Evolutionary conservation across 2,113 vertebrate species (phyloP), one percentile per base, ranked within the genome.

Genomic region (Campylomormyrus numenius): DNA sequence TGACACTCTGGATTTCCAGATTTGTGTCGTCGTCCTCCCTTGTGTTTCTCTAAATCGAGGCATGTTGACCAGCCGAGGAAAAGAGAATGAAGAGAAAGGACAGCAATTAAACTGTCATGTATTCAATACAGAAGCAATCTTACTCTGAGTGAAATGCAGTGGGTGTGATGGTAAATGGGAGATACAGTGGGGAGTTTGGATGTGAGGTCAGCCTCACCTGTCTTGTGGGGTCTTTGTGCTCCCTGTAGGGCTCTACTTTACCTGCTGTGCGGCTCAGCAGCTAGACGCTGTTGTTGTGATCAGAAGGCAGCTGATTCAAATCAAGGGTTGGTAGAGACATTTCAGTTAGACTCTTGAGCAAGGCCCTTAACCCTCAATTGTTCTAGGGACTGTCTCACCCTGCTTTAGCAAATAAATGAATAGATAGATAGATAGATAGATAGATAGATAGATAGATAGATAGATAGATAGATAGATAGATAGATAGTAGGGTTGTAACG

Each of bases 1-100:
- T 91, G 92, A 92, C 66, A 91, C 92, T 94, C 92, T 92, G 94
- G 93, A 91, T 91, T 94, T 92, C 31, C 46, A 93, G 91, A 87
- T 90, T 86, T 86, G 93, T 92, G 74, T 58, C 35, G 53, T 56
- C 39, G 56, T 39, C 39, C 9, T 39, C 49, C 66, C 6, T 53
- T 77, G 88, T 42, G 70, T 89, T 83, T 48, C 27, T 15, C 24
- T 48, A 53, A 87, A 87, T 53, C 24, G 5, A 17, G 19, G 27
- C 49, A 53, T 35, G 85, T 52, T 52, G 13, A 48, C n/a, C 48
- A 31, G n/a, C n/a, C 48, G 4, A 35, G 17, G 5, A 53, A 85
- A 77, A 80, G 13, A 85, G 45, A 42, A 48, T 42, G 10, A 70
- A 70, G n/a, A 13, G 58, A 62, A 62, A 62, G 62, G 39, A 77